Evolutionary conservation across 2,797 vertebrate genomes (phyloP).

Genomic region (Chloroceryle amazona): DNA sequence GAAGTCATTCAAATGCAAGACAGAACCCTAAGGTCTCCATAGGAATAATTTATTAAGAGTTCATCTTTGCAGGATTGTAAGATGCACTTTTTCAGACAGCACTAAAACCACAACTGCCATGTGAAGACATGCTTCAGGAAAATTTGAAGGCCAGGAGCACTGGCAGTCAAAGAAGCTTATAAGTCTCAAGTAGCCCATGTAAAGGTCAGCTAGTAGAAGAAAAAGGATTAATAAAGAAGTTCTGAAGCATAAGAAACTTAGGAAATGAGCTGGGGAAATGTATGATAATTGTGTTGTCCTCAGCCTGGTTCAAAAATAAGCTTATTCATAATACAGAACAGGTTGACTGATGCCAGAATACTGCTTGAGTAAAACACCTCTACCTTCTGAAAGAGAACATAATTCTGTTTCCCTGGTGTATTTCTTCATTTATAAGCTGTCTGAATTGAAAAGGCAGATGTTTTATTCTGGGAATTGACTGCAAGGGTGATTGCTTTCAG

Average conservation of each 20-base stretch:
- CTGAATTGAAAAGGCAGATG: slow-evolving; percentile 79
- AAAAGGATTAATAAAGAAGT: slow-evolving; percentile 7
- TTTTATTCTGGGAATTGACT: slow-evolving; percentile 78
- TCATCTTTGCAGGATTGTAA: background rate
- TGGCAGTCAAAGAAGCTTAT: background rate
- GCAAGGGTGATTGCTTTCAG: slow-evolving; percentile 77
- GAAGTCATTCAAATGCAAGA: slow-evolving; percentile 13
- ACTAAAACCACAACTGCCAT: slow-evolving; percentile 37
- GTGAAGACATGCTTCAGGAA: slow-evolving; percentile 38
- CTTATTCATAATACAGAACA: slow-evolving; percentile 40
- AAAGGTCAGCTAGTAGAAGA: slow-evolving; percentile 47
- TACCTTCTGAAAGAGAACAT: slow-evolving; percentile 61
- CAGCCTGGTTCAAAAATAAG: background rate
- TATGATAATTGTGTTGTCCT: background rate
- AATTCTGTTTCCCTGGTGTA: slow-evolving; percentile 63
- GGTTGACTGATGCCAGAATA: slow-evolving; percentile 3
- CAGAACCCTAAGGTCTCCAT: background rate
- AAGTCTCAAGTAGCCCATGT: background rate
- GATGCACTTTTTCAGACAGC: slow-evolving; percentile 26
- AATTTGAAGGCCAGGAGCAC: background rate
- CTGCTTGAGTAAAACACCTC: slow-evolving; percentile 59
- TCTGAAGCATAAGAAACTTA: background rate
- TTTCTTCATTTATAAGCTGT: slow-evolving; percentile 74
- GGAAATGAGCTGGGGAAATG: background rate
- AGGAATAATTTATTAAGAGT: slow-evolving; percentile 10